phyloP scores from a whole-genome alignment of 2,888 invertebrate genomes.

The Eupithecia insigniata region DNA sequence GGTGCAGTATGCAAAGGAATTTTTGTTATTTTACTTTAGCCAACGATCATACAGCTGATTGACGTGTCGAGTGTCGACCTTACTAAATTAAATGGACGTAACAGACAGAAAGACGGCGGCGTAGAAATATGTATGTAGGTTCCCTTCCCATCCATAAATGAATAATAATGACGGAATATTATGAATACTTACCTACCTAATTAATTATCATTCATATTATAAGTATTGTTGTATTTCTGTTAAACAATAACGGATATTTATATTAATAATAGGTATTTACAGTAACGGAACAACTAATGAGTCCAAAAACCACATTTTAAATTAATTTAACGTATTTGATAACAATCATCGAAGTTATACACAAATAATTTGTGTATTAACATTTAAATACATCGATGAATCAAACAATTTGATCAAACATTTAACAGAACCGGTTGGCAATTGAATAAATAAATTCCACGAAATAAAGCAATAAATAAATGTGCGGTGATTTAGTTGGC shows the following conservation, averaged over 20 bases:
- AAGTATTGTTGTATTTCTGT: neutral
- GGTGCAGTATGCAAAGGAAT: conserved; percentile 5
- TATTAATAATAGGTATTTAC: neutral
- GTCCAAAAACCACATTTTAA: conserved; percentile 15
- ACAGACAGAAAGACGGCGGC: conserved; percentile 1
- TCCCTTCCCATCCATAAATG: neutral
- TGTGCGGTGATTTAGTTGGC: conserved; percentile 56
- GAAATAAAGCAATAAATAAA: conserved; percentile 66
- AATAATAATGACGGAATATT: neutral
- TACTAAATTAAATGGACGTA: neutral
- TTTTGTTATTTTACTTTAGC: neutral
- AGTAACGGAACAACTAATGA: neutral
- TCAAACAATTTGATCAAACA: conserved; percentile 30
- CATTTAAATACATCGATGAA: conserved; percentile 24
- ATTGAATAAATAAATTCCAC: conserved; percentile 57
- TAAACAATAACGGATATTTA: neutral
- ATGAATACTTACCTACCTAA: neutral
- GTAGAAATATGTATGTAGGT: too few species aligned
- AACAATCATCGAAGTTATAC: conserved; percentile 44
- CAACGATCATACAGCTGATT: neutral
- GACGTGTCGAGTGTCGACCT: neutral
- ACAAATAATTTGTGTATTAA: conserved; percentile 48
- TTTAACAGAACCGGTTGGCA: conserved; percentile 51
- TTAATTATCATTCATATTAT: neutral
- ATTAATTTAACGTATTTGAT: conserved; percentile 19